These are phyloP conservation scores for Gryllus longicercus DNA, from an alignment of 2,888 invertebrate species.

Conservation along the genomic window DNA sequence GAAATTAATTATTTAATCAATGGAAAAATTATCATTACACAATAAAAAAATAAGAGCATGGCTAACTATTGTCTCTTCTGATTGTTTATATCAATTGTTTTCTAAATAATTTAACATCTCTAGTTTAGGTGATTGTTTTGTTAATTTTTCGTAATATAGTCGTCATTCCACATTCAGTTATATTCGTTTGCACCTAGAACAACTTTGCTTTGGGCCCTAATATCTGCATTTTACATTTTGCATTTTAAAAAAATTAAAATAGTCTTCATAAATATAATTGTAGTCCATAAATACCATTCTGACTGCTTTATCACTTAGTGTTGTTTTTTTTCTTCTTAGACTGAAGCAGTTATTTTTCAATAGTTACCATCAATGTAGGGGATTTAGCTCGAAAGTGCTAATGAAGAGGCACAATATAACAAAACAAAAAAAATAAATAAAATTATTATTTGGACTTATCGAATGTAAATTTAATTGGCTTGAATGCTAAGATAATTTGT, in stretches of 20 bases:
- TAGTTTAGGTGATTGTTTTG: too few species aligned
- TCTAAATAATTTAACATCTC: neutral
- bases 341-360: neutral
- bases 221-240: neutral
- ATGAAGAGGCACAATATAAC: neutral
- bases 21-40: neutral
- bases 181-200: neutral
- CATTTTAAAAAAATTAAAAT: neutral
- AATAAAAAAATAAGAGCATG: neutral
- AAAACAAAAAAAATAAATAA: neutral
- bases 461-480: neutral
- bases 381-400: neutral
- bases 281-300: neutral
- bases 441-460: neutral
- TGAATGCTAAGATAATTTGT: constrained; percentile 17
- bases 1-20: neutral
- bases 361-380: constrained; percentile 8
- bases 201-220: neutral
- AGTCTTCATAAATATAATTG: too few species aligned
- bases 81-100: neutral
- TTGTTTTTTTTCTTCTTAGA: neutral
- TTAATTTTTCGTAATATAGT: neutral
- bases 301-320: neutral
- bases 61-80: neutral
- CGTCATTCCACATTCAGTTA: neutral